phyloP scores from a whole-genome alignment of 2,113 vertebrate species.

The Rutilus rutilus region DNA sequence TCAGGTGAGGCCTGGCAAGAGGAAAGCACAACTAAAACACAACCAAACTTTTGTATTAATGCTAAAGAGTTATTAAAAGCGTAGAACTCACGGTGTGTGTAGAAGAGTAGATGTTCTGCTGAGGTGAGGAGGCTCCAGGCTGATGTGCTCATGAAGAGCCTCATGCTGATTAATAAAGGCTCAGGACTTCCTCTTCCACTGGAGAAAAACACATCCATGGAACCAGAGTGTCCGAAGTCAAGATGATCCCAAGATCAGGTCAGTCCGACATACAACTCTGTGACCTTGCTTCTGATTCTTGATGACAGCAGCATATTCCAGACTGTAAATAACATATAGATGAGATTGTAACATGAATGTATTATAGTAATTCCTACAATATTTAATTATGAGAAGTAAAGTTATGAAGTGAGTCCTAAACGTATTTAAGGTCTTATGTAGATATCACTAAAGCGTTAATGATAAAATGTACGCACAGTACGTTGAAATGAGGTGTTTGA shows the following conservation, averaged over 20 bases:
- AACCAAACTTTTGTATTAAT: background rate
- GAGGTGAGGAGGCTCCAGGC: constrained; percentile 2
- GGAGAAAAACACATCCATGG: background rate
- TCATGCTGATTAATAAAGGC: constrained; percentile 31
- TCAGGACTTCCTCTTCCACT: constrained; percentile 35
- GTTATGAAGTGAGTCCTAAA: background rate
- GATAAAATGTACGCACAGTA: background rate
- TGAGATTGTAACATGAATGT: too few relatives aligned
- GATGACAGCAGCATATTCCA: background rate
- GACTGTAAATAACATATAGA: background rate
- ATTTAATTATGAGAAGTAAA: background rate
- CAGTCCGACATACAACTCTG: constrained; percentile 2
- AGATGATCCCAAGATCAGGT: constrained; percentile 25
- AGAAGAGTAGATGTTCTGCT: constrained; percentile 20
- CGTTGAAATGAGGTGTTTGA: too few relatives aligned
- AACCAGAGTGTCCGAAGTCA: background rate
- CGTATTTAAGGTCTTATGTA: background rate
- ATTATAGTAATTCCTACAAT: background rate
- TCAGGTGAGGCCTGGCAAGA: too few relatives aligned
- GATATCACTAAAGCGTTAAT: background rate
- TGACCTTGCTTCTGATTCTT: too few relatives aligned
- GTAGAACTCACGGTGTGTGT: constrained; percentile 26
- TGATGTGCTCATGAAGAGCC: background rate
- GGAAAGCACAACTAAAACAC: background rate
- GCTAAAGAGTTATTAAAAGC: background rate